phyloP scores from a whole-genome alignment of 1,140 invertebrate genomes.

The Bombus soroeensis region DNA sequence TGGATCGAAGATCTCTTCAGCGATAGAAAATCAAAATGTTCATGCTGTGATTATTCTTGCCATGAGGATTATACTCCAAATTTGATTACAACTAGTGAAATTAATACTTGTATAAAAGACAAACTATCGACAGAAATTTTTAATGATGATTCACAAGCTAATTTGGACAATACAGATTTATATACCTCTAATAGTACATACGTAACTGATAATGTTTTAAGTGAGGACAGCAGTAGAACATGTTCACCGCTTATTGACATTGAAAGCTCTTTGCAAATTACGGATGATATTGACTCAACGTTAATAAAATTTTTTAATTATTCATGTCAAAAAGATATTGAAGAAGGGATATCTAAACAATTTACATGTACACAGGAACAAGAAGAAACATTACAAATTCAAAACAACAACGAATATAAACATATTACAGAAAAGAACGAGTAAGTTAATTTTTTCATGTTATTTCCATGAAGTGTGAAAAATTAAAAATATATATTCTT shows the following conservation, averaged over 20 bases:
- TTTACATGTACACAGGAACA: neutral
- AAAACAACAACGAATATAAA: neutral
- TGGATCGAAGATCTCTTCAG: neutral
- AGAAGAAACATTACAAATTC: neutral
- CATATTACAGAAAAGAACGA: neutral
- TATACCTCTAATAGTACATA: neutral
- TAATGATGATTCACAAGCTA: neutral
- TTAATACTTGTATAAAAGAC: neutral
- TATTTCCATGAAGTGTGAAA: neutral
- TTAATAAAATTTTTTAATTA: neutral
- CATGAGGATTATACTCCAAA: neutral
- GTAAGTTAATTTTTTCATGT: slow-evolving; percentile 1
- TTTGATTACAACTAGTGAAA: neutral
- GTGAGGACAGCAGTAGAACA: neutral
- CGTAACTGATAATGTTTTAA: neutral
- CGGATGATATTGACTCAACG: neutral
- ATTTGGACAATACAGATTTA: neutral
- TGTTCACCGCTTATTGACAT: neutral
- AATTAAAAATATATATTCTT: neutral
- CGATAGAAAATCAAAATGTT: neutral
- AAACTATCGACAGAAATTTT: neutral
- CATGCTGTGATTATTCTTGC: neutral
- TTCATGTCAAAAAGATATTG: no score
- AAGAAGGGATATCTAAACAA: neutral
- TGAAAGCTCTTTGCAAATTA: neutral